phyloP scores from a whole-genome alignment of 2,888 invertebrate genomes.

The Nineta flava region DNA sequence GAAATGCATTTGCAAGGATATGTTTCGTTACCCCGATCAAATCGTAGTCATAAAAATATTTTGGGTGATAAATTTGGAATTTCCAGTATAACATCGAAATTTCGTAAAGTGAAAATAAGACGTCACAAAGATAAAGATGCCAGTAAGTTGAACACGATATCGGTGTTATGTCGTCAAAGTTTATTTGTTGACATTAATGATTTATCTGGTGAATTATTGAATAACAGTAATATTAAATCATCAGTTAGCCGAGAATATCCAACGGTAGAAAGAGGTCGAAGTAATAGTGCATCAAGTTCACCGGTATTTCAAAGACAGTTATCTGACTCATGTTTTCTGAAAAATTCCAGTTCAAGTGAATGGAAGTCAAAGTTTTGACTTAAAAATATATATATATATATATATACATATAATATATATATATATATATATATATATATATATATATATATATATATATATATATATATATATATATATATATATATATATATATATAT shows the following conservation, averaged over 20 bases:
- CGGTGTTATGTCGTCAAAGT: slow-evolving; percentile 59
- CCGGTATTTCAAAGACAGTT: slow-evolving; percentile 15
- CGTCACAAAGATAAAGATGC: slow-evolving; percentile 23
- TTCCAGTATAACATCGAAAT: slow-evolving; percentile 40
- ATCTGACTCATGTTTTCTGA: slow-evolving; percentile 9
- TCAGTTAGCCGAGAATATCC: slow-evolving; percentile 12
- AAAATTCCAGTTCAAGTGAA: slow-evolving; percentile 16
- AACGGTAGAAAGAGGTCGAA: slow-evolving; percentile 9
- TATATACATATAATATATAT: too few relatives aligned
- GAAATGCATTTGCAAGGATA: slow-evolving; percentile 29
- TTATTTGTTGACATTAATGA: slow-evolving; percentile 42
- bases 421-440: too few relatives aligned
- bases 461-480: too few relatives aligned
- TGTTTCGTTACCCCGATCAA: slow-evolving; percentile 33
- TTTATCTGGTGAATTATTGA: slow-evolving; percentile 9
- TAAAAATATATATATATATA: too few relatives aligned
- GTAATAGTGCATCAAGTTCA: slow-evolving; percentile 14
- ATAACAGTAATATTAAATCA: slow-evolving; percentile 8
- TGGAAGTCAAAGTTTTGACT: slow-evolving; percentile 21
- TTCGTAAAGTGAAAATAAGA: slow-evolving; percentile 37
- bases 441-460: too few relatives aligned
- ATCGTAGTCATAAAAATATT: slow-evolving; percentile 21
- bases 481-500: too few relatives aligned
- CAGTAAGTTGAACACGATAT: slow-evolving; percentile 40
- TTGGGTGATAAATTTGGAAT: slow-evolving; percentile 30